Conservation (phyloP, 2,113 vertebrate genomes). For the Brachypodius melanocephalos region DNA sequence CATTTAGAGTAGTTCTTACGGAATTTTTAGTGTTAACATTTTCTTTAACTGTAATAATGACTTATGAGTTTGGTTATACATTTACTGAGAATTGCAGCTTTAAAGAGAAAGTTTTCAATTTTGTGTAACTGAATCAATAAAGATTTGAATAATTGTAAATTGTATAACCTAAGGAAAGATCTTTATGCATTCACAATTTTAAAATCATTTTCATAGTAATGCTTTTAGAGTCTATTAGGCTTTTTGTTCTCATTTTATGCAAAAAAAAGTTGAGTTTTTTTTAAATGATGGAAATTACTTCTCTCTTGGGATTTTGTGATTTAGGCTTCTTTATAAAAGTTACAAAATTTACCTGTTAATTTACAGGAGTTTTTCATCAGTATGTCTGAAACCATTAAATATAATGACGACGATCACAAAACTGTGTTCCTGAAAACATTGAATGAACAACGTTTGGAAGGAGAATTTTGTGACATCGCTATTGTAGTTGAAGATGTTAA, state of each 20-base stretch:
- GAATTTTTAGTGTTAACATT: not conserved
- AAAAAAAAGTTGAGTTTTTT: not conserved
- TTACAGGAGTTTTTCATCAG: slow-evolving; percentile 87
- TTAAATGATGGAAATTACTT: not conserved
- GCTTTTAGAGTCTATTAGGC: not conserved
- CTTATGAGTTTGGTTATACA: not conserved
- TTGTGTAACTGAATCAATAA: not conserved
- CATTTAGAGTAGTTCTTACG: not conserved
- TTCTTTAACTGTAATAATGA: not conserved
- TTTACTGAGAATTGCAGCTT: not conserved
- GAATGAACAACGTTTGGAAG: slow-evolving; percentile 92
- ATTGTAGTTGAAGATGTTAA: slow-evolving; percentile 96
- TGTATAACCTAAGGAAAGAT: not conserved
- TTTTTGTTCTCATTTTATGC: not conserved
- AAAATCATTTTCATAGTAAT: not conserved
- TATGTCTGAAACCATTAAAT: slow-evolving; percentile 97
- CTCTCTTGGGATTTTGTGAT: not conserved
- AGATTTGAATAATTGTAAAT: not conserved
- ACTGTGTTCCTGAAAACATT: slow-evolving; percentile 94
- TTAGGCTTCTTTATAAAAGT: not conserved
- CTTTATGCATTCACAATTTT: not conserved
- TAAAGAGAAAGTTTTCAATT: not conserved
- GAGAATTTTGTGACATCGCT: slow-evolving; percentile 94
- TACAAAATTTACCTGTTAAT: not conserved
- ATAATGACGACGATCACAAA: slow-evolving; percentile 97